phyloP scores from a whole-genome alignment of 2,888 invertebrate species.

The Sabatieria punctata region DNA sequence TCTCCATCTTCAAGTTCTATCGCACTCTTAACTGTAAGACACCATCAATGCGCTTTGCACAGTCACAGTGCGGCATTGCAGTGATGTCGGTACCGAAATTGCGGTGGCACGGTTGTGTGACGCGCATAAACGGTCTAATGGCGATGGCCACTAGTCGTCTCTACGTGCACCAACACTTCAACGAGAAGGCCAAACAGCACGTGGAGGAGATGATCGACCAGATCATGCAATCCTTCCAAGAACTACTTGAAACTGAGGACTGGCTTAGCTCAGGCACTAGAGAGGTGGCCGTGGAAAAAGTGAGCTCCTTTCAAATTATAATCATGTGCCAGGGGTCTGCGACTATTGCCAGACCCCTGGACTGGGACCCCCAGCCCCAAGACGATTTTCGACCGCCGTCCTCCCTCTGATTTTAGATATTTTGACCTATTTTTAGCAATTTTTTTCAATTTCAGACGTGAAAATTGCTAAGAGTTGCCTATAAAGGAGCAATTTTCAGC shows the following conservation, averaged over 20 bases:
- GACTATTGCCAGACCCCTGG: no score
- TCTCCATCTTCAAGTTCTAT: constrained; percentile 30
- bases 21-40: not conserved
- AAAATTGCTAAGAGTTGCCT: no score
- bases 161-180: constrained; percentile 73
- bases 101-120: constrained; percentile 77
- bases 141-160: constrained; percentile 74
- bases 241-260: constrained; percentile 58
- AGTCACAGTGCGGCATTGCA: no score
- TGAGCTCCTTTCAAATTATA: constrained; percentile 12
- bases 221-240: constrained; percentile 68
- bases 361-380: no score
- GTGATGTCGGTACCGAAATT: constrained; percentile 29
- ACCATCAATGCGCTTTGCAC: no score
- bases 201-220: constrained; percentile 68
- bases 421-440: no score
- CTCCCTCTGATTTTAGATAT: no score
- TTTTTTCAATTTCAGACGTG: no score
- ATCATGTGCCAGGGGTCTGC: no score
- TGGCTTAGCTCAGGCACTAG: constrained; percentile 81
- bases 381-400: no score
- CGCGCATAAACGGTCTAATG: constrained; percentile 50
- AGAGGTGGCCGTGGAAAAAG: constrained; percentile 65
- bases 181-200: constrained; percentile 61
- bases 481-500: no score